phyloP scores from a whole-genome alignment of 2,113 vertebrate species.

The Forbesichthys agassizii region DNA sequence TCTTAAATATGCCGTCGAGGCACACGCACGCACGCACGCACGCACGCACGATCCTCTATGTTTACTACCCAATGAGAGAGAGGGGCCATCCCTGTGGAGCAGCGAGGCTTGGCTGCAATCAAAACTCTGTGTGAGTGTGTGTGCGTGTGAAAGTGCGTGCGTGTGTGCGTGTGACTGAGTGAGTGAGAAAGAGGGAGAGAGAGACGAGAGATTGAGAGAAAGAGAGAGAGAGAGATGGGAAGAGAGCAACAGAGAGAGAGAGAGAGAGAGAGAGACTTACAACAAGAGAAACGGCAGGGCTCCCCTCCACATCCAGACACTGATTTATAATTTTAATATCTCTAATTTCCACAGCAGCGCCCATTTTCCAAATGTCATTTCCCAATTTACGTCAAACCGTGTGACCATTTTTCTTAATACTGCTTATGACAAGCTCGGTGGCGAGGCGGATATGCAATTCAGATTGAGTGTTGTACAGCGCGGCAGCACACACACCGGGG shows the following conservation, averaged over 20 bases:
- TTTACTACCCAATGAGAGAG: conserved; percentile 45
- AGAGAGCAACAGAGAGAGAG: too few species aligned
- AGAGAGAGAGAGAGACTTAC: background rate
- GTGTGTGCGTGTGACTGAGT: conserved; percentile 20
- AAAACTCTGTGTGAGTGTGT: conserved; percentile 49
- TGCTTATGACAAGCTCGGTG: conserved; percentile 85
- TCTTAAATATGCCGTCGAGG: conserved; percentile 52
- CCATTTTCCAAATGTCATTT: conserved; percentile 88
- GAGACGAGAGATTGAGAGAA: conserved; percentile 1
- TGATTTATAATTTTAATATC: conserved; percentile 96
- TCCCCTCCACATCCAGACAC: conserved; percentile 75
- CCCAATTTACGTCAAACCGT: conserved; percentile 90
- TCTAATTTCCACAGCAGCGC: conserved; percentile 85
- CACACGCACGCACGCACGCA: conserved; percentile 4
- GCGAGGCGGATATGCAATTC: conserved; percentile 83
- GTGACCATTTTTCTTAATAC: conserved; percentile 90
- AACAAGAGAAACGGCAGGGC: conserved; percentile 38
- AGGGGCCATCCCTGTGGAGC: conserved; percentile 41
- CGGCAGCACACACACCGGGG: conserved; percentile 65
- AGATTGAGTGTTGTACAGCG: conserved; percentile 80
- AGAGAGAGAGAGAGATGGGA: conserved; percentile 12
- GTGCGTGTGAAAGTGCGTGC: conserved; percentile 20
- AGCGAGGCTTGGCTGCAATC: conserved; percentile 50
- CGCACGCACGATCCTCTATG: conserved; percentile 22
- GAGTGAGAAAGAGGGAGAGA: conserved; percentile 39